A percentile compares a stretch with the other conserved stretches of the same genome.
phyloP scores from a whole-genome alignment of 2,797 vertebrate species.

The Hapalemur alaotrensis region DNA sequence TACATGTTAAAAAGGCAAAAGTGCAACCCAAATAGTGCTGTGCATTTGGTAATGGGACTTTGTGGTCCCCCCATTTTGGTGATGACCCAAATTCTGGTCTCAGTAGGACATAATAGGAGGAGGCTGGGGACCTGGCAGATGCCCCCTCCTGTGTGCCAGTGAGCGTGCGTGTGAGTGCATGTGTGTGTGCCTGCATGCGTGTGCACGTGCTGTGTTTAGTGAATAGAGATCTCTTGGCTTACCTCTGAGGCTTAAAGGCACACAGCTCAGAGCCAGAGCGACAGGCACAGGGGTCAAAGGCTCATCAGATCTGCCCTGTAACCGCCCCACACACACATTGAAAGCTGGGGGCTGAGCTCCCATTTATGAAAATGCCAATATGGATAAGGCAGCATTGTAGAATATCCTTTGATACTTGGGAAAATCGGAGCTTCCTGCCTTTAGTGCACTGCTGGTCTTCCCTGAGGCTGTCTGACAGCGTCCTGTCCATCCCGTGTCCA shows the following conservation, averaged over 20 bases:
- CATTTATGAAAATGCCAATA: not conserved
- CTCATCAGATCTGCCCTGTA: fast-evolving
- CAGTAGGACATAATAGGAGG: not conserved
- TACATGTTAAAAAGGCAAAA: not conserved
- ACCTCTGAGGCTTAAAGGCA: not conserved
- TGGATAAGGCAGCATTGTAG: fast-evolving
- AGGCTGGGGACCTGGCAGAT: not conserved
- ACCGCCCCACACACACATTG: too few species aligned
- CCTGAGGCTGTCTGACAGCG: not conserved
- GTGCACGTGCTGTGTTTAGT: not conserved
- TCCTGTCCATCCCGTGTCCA: fast-evolving
- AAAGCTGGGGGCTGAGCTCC: not conserved
- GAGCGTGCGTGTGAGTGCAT: too few species aligned
- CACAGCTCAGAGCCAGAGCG: not conserved
- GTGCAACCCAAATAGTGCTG: not conserved
- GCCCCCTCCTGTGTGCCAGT: too few species aligned
- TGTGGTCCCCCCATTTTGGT: not conserved
- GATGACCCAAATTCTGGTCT: not conserved
- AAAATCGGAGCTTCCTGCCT: not conserved
- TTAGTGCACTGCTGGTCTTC: not conserved
- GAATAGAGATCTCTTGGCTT: not conserved
- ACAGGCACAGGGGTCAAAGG: too few species aligned
- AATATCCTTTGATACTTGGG: not conserved
- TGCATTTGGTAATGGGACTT: not conserved
- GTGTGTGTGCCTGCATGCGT: fast-evolving